Base-by-base conservation (phyloP, 2,888 invertebrate genomes). In the Macrostomum cliftonense region DNA sequence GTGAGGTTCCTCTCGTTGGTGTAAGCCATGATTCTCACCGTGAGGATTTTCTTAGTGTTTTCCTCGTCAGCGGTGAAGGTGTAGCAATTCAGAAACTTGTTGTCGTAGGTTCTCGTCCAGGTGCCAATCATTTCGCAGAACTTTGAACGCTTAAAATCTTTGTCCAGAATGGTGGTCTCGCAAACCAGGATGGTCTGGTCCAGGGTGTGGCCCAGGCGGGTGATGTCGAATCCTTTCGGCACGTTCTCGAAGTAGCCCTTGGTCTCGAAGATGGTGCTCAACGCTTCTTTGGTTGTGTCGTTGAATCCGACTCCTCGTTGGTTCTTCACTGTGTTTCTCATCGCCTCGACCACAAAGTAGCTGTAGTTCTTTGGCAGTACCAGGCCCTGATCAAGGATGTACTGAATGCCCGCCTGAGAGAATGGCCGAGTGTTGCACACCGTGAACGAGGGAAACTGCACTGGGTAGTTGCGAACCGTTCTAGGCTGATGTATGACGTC, bases 401-500 rank as follows among this genome's bases (percentile, higher is more conserved):
- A 19, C 28, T 28, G 28, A 9, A 28, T 37, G 43, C 47, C 43
- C n/a, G 37, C 28, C 16, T 21, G 20, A 11, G 49, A 49, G 13
- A 49, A 48, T 2, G 49, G 49, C 37, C 47, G 43, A 4, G 46
- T 14, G 37, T 49, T 49, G 46, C 49, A 49, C 13, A 49, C 28
- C 17, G 44, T 49, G 19, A 49, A 44, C 2, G 49, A 49, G 38
- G 49, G 49, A 21, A 49, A 49, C 12, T 43, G 49, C 37, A 20
- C 14, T 12, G 36, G 47, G 16, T 21, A 12, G 21, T 49, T 43
- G 38, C 46, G 46, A 11, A 49, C 49, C 12, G 49, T 49, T 14
- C 46, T 49, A 19, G 49, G 49, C 38, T 49, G 49, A 43, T 49
- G 49, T 2, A 49, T 49, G 16, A 49, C 49, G 37, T 49, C 49